A percentile compares a stretch with the other conserved stretches of the same genome.
Conservation (phyloP, 2,888 invertebrate genomes). For the Cantharis flavilabris region DNA sequence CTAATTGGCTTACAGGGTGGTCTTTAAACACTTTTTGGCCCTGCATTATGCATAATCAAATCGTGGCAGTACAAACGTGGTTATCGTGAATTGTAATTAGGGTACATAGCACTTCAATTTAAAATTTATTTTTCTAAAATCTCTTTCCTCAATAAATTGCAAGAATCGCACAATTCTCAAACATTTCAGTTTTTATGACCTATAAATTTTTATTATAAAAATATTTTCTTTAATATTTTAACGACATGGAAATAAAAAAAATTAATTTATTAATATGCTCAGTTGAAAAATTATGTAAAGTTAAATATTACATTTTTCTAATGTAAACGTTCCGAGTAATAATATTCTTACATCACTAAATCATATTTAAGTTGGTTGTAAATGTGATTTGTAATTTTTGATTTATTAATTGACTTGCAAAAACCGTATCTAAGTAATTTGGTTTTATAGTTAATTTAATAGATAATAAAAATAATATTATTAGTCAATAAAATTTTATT, state of each 20-base stretch:
- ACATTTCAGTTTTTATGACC: not conserved
- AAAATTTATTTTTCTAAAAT: not conserved
- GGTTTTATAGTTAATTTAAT: not conserved
- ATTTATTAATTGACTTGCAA: not conserved
- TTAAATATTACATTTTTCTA: not conserved
- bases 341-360: not conserved
- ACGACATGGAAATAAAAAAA: not conserved
- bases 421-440: not conserved
- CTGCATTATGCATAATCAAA: slow-evolving; percentile 19
- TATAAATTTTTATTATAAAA: not conserved
- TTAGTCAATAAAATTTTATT: not conserved
- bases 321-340: not conserved
- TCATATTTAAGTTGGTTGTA: not conserved
- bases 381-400: not conserved
- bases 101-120: not conserved
- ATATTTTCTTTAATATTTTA: not conserved
- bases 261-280: not conserved
- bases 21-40: slow-evolving; percentile 34
- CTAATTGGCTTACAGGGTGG: slow-evolving; percentile 54
- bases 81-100: not conserved
- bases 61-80: not conserved
- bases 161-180: not conserved
- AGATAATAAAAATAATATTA: not conserved
- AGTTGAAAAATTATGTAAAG: not conserved
- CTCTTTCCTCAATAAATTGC: not conserved